A percentile compares a stretch with the other conserved stretches of the same genome.
phyloP scores from a whole-genome alignment of 1,140 invertebrate genomes.

The Ridgeia piscesae region DNA sequence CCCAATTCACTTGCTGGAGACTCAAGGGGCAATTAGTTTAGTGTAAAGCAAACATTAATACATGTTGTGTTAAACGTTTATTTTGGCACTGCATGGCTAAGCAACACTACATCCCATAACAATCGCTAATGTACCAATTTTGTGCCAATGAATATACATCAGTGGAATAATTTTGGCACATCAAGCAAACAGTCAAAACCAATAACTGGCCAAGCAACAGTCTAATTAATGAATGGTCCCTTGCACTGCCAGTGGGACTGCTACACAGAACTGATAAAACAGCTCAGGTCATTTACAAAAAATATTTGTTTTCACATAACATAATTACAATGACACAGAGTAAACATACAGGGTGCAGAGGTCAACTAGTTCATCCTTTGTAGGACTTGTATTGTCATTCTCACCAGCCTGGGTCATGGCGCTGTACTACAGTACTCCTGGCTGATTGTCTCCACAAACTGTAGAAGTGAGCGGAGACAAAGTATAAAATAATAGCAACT shows the following conservation, averaged over 20 bases:
- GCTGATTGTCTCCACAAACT: too few relatives aligned
- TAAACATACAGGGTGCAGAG: too few relatives aligned
- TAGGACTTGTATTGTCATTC: too few relatives aligned
- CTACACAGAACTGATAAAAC: not conserved
- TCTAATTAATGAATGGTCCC: not conserved
- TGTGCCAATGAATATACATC: not conserved
- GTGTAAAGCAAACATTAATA: not conserved
- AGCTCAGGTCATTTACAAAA: not conserved
- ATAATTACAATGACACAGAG: too few relatives aligned
- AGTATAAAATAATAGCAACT: too few relatives aligned
- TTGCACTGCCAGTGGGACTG: not conserved
- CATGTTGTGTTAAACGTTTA: not conserved
- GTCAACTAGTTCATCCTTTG: not conserved
- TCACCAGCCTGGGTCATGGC: not conserved
- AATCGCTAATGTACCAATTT: not conserved
- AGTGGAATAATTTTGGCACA: not conserved
- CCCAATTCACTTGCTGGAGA: not conserved
- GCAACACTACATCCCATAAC: not conserved
- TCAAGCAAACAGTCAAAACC: not conserved
- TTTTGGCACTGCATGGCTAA: not conserved
- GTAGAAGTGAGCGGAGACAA: too few relatives aligned
- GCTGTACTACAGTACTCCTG: too few relatives aligned
- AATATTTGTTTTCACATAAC: not conserved
- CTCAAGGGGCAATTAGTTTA: not conserved
- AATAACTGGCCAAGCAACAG: not conserved